Base-by-base conservation (phyloP, 2,113 vertebrate species). In the Anoura caudifer region DNA sequence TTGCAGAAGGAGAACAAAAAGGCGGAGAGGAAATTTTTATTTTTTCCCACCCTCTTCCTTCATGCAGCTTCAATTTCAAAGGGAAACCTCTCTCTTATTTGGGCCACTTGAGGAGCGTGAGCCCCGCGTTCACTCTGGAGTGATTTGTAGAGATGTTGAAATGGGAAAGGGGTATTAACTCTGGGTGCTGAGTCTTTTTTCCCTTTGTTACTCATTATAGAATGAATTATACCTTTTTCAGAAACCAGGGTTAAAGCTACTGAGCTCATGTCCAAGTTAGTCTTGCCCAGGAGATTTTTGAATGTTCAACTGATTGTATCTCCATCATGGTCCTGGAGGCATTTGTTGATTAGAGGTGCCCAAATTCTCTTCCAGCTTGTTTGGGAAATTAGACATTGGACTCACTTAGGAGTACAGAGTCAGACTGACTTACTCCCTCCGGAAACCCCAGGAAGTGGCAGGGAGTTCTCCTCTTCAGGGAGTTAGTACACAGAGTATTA, bases 81-180 rank as follows among this genome's bases (percentile, higher is more conserved):
- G 36, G 72, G n/a, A 77, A 41, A 11, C 67, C 73, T 92, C 84
- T 83, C 10, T 88, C 16, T 92, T 88, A 19, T 94, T 90, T 88
- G 45, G 76, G 20, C 70, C 36, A 69, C 43, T 90, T 56, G 28
- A 63, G 70, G n/a, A 56, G 79, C 67, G 1, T 93, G 45, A 72
- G 43, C 38, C 56, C 20, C 4, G 13, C 61, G 59, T 93, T 69
- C 28, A 77, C 16, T 56, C 80, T 45, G 56, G 61, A 93, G 69
- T 89, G 70, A 38, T 90, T 87, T 85, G 28, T 91, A 12, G 81
- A 77, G 45, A 76, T 73, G 26, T 16, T 88, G 52, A 95, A 97
- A 79, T 73, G 13, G n/a, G 41, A 87, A 88, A 84, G 26, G 50
- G 28, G 7, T 15, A 41, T 84, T 69, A 69, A 65, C 19, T 81